Percentiles rank a stretch among this genome's conserved stretches.
Conservation (phyloP, 2,797 vertebrate genomes). For the Molossus alvarezi region DNA sequence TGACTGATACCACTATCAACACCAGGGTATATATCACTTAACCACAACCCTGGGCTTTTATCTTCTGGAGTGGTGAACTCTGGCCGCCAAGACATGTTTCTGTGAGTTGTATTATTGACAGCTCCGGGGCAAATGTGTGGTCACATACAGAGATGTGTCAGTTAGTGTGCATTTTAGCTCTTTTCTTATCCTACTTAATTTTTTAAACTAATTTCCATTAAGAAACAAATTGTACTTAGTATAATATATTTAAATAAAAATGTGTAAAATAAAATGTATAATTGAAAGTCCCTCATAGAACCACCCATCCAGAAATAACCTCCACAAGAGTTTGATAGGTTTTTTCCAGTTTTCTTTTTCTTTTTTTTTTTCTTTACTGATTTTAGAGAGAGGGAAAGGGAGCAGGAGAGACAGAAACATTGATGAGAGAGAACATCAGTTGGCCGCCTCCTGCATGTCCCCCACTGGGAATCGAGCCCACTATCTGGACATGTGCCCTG, state of each 20-base stretch:
- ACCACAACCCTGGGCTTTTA: not conserved
- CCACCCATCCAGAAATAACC: not conserved
- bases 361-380: too few relatives aligned
- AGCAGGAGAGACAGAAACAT: too few relatives aligned
- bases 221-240: not conserved
- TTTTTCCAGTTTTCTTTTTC: not conserved
- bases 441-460: too few relatives aligned
- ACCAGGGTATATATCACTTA: not conserved
- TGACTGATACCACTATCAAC: not conserved
- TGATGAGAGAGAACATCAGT: too few relatives aligned
- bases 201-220: not conserved
- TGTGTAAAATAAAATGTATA: not conserved
- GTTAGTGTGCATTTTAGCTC: not conserved
- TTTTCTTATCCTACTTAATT: not conserved
- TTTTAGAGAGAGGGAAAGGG: too few relatives aligned
- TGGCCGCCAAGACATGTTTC: not conserved
- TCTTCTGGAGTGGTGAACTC: not conserved
- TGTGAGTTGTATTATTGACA: not conserved
- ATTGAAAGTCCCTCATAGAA: not conserved
- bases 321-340: not conserved
- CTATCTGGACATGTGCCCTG: not conserved
- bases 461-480: not conserved
- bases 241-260: slow-evolving; percentile 34
- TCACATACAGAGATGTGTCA: not conserved
- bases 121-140: not conserved